phyloP scores from a whole-genome alignment of 2,113 vertebrate species.

The Stegastes partitus region DNA sequence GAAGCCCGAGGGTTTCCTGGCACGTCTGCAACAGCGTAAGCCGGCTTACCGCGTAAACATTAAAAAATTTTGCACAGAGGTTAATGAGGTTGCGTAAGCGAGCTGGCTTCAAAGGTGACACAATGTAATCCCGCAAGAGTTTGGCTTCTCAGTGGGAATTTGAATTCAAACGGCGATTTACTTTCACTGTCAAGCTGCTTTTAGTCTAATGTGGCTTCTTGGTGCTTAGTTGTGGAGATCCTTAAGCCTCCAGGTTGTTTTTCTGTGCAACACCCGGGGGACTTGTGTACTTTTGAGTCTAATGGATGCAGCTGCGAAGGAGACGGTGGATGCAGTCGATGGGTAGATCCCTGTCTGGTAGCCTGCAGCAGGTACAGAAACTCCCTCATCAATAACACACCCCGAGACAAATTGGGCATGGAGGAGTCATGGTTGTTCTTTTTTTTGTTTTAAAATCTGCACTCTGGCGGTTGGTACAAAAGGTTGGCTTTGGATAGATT shows the following conservation, averaged over 20 bases:
- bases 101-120: conserved; percentile 11
- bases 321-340: background rate
- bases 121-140: background rate
- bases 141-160: background rate
- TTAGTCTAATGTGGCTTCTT: conserved; percentile 15
- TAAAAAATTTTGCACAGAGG: background rate
- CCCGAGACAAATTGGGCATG: background rate
- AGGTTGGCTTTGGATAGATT: conserved; percentile 22
- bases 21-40: background rate
- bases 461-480: conserved; percentile 20
- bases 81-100: conserved; percentile 16
- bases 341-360: background rate
- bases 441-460: conserved; percentile 36
- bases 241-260: background rate
- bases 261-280: background rate
- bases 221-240: conserved; percentile 18
- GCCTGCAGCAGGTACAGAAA: conserved; percentile 8
- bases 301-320: conserved; percentile 7
- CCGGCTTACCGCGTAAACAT: conserved; percentile 1
- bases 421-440: background rate
- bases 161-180: conserved; percentile 2
- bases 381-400: conserved; percentile 10
- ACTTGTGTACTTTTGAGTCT: background rate
- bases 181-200: conserved; percentile 10
- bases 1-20: background rate